Base-by-base conservation (phyloP, 2,888 invertebrate species). In the Apantesis nais region DNA sequence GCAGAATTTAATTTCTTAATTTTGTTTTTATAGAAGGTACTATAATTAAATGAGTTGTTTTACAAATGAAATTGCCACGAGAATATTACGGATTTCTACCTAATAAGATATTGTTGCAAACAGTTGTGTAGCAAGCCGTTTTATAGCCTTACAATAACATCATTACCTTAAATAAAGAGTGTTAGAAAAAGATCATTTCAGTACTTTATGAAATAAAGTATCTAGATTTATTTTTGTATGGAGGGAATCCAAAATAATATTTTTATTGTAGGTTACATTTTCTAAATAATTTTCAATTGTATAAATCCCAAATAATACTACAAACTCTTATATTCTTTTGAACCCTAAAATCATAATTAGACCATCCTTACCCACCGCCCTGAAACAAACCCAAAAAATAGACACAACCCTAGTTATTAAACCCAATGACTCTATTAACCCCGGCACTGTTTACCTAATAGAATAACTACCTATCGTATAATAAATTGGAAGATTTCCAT, bases 401-500 rank as follows among this genome's bases (percentile, higher is more conserved):
- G 55, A 48, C 66, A 72, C 79, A 74, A 75, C 83, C 80, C 80
- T 74, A 85, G 86, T 82, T 92, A 91, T 92, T 92, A 90, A 87
- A 86, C 84, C 81, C 85, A 85, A 94, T 91, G 93, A 88, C 93
- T 95, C 91, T 92, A 94, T 94, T 93, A 93, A 90, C 91, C 92
- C 89, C 89, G 88, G 88, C 88, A 91, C 88, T 94, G 93, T 95
- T 94, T 93, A 91, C 93, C 88, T 94, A 95, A 94, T 95, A 94
- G 93, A 92, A 94, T 94, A 94, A 94, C 92, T 91, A 93, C 92
- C 89, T 91, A 91, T 93, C 91, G 88, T 93, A 92, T 93, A 94
- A 93, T 94, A 95, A 94, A 95, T 94, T 94, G 93, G 92, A 85
- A 94, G 94, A 94, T 95, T 94, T 94, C 92, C 93, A 92, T 94